Base-by-base conservation (phyloP, 2,888 invertebrate species). In the Petrolisthes manimaculis region DNA sequence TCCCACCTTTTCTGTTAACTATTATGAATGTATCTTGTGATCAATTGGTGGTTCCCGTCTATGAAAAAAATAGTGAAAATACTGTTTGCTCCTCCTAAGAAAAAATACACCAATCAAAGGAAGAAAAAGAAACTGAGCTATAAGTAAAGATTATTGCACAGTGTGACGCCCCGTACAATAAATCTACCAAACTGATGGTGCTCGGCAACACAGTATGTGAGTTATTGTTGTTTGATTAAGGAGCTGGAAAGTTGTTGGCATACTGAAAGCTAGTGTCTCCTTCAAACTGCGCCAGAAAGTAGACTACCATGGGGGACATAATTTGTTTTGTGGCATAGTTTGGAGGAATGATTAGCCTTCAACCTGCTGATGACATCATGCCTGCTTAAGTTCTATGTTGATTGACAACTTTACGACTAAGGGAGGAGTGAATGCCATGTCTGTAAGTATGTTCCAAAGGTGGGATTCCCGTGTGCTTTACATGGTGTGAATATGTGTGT, bases 61-160 rank as follows among this genome's bases (percentile, higher is more conserved):
- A 75, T 53, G 51, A 56, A 54, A 53, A 37, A 61, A 51, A 85
- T 53, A 79, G 61, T 8, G 14, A 12, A 61, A 81, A 81, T 81
- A 81, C 81, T 81, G 81, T 24, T 81, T 61, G 14, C n/a, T 71
- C 71, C 71, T 71, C 71, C 71, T 37, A 37, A 37, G 37, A 37
- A 37, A 37, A 37, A 37, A 37, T 37, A 37, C 37, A 37, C 37
- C 0, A 37, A 37, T 1, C 37, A 37, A 37, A 37, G 37, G 37
- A 37, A 37, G 37, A 37, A 37, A 37, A 37, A 37, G 37, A 37
- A 37, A 37, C 37, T 71, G 78, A 81, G 79, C 71, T 71, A 24
- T 86, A 74, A 55, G 79, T 81, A 78, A 67, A 86, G 24, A 37
- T 56, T 80, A 81, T 74, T 81, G 86, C 78, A 79, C 79, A 79